Conservation (phyloP, 2,113 vertebrate genomes). For the Cyanoliseus patagonus region DNA sequence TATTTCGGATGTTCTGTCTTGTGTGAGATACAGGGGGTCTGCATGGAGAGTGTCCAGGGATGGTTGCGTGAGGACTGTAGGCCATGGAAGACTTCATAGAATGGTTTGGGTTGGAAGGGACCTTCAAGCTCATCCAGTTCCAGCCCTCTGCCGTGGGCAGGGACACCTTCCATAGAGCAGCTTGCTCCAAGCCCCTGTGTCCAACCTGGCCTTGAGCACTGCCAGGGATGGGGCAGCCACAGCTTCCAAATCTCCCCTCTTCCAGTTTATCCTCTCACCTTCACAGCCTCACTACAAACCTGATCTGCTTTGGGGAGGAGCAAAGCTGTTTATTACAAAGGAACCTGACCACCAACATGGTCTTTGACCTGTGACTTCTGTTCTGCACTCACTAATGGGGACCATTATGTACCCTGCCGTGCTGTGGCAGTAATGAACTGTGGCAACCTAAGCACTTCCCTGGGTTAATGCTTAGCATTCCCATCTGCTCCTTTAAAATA, state of each 20-base stretch:
- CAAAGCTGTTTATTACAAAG: background rate
- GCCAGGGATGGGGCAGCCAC: background rate
- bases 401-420: background rate
- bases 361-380: background rate
- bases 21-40: background rate
- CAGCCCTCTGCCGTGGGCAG: background rate
- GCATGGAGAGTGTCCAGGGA: accelerated
- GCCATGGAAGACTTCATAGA: background rate
- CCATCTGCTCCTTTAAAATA: conserved; percentile 62
- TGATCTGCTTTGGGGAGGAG: background rate
- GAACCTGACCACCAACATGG: background rate
- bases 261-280: background rate
- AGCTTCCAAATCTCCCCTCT: background rate
- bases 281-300: background rate
- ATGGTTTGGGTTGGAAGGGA: background rate
- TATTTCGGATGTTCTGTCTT: background rate
- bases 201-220: background rate
- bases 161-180: background rate
- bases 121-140: background rate
- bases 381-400: background rate
- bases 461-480: conserved; percentile 15
- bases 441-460: background rate
- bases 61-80: background rate
- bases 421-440: background rate
- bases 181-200: background rate